Base-by-base conservation (phyloP, 2,113 vertebrate genomes). In the Halcyon malimbica region DNA sequence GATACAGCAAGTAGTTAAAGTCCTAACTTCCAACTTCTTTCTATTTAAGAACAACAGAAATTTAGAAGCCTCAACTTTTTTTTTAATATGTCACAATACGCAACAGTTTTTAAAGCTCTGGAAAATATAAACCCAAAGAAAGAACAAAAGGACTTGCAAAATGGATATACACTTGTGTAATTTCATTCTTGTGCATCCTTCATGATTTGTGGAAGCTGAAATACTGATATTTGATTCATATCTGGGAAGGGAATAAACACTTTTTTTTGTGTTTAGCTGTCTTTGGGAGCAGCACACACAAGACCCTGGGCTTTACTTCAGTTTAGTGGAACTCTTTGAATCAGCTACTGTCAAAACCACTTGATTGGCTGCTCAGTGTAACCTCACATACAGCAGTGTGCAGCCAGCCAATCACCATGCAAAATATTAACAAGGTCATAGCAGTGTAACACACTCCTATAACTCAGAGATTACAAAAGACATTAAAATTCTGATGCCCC, bases 401-500 rank as follows among this genome's bases (percentile, higher is more conserved):
- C 71, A 89, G 82, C 85, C 94, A 97, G 92, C 97, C 97, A 98
- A 97, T 98, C 97, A 96, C 95, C 97, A 96, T 94, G 97, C 97
- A 96, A 98, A 98, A 97, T 97, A 97, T 97, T 97, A 98, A 91
- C 98, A 98, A 98, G 98, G 98, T 98, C 98, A 98, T 73, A 92
- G 96, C 97, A 96, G 96, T 97, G 96, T 96, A 98, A 97, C 97
- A 97, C 93, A 97, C 95, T 93, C 93, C 97, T 97, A 98, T 98
- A 98, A 98, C 97, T 98, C 98, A 98, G 95, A 97, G 97, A 98
- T 98, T 98, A 97, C 96, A 97, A 97, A 98, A 98, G 97, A 96
- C 97, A 98, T 98, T 98, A 98, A 98, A 98, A 98, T 98, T 98
- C 98, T 98, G 98, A 98, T 98, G 93, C 93, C 96, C 97, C 97